These are phyloP conservation scores for Ophion slaviceki DNA, from an alignment of 2,888 invertebrate species.

Conservation along the genomic window DNA sequence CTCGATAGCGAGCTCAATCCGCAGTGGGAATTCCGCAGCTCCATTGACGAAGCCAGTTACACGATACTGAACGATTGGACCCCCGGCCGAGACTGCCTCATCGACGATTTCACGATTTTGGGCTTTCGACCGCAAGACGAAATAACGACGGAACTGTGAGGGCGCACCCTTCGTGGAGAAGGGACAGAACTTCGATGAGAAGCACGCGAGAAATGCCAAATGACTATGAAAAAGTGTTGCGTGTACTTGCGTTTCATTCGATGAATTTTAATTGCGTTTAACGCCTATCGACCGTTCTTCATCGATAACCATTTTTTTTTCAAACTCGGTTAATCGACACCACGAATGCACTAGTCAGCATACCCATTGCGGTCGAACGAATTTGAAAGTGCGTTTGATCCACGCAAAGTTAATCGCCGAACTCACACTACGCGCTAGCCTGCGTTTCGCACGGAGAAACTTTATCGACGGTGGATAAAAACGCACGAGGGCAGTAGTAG, in stretches of 20 bases:
- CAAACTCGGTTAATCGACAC: conserved; percentile 32
- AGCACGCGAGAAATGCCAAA: conserved; percentile 41
- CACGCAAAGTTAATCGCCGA: not conserved
- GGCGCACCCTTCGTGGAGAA: not conserved
- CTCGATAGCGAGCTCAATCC: conserved; percentile 83
- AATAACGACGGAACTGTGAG: conserved; percentile 92
- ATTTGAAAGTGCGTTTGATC: conserved; percentile 10
- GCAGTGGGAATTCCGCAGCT: conserved; percentile 84
- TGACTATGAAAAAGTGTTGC: conserved; percentile 28
- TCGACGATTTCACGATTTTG: conserved; percentile 92
- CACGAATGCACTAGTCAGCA: conserved; percentile 66
- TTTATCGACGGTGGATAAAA: conserved; percentile 28
- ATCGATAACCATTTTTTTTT: conserved; percentile 18
- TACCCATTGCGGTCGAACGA: conserved; percentile 39
- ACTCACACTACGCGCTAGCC: conserved; percentile 1
- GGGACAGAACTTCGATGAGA: not conserved
- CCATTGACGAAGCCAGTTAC: conserved; percentile 80
- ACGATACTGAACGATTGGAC: conserved; percentile 82
- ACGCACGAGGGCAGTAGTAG: not conserved
- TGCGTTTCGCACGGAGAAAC: not conserved
- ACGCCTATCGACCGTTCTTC: not conserved
- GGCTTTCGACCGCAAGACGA: conserved; percentile 95
- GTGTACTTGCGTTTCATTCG: not conserved
- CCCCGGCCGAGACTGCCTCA: conserved; percentile 80
- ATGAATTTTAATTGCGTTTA: not conserved